Base-by-base conservation (phyloP, 1,140 invertebrate genomes). In the Phymorhynchus buccinoides region DNA sequence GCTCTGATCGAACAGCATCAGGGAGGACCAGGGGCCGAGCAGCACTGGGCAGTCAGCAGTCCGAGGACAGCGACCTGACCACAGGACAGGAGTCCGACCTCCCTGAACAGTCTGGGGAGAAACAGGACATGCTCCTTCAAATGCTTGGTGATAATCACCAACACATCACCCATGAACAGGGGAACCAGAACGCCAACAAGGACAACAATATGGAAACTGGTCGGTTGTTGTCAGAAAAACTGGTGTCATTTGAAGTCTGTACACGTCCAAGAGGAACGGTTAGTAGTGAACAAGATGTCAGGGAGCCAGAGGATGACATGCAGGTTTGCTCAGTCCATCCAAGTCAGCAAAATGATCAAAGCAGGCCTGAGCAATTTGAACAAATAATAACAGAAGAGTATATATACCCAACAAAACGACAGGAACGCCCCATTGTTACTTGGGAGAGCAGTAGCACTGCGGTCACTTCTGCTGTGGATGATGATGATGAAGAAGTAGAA, bases 1-100 rank as follows among this genome's bases (percentile, higher is more conserved):
- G 56, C 22, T 83, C 81, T 83, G 81, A 83, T 7, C 81, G 39
- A 1, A 30, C 62, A 16, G n/a, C 66, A 9, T 62, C 62, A 16
- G 37, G 27, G 32, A 22, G 27, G 32, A 73, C 27, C 0, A 41
- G 22, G 37, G 35, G 18, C 80, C 9, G 18, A 4, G 7, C 30
- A 35, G 12, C 27, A 18, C 39, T 37, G 39, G 30, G 75, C 75
- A 39, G 42, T 4, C 75, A 78, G 39, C 27, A 18, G 75, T 42
- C 75, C n/a, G 27, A 35, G 30, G 41, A 44, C 37, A 78, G 75
- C 37, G 75, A 78, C 75, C 75, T 27, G 39, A 37, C 75, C 14
- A 37, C 75, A 42, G 75, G 68, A 6, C 68, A 71, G 35, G 68
- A 39, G 37, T 27, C 73, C 0, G 73, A 75, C 2, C 2, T 22